Evolutionary conservation across 1,140 invertebrate genomes (phyloP), one percentile per base, ranked within the genome.

Genomic region (Zaprionus camerounensis): DNA sequence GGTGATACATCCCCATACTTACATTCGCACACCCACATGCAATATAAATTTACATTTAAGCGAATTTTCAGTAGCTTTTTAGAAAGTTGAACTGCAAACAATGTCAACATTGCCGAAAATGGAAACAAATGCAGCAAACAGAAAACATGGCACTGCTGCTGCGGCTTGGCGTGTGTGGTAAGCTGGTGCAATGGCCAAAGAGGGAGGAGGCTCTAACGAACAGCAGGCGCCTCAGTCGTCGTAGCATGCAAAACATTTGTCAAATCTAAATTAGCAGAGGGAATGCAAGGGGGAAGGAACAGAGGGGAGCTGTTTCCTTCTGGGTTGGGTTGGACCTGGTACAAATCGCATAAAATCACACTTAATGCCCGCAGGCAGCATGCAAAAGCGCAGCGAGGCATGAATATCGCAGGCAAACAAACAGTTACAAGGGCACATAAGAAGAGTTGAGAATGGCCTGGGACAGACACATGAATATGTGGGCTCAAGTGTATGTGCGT

Each of bases 271-370:
- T 87, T 87, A 87, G 83, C 83, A 82, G 73, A 76, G 73, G 61
- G 65, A 66, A 31, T 67, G 71, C 53, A 20, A 4, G 3, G 38
- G 26, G 36, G 2, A 15, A 17, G 59, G 26, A 0, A 15, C 2
- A 26, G 6, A 26, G 38, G 20, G 17, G 26, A 80, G 82, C 82
- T 85, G 71, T 71, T 82, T 73, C 66, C 64, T 56, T 77, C 72
- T 65, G 53, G 36, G 62, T 31, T 31, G 41, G 44, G 51, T 51
- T 55, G 62, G 65, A 58, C 66, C 72, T 73, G 80, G 67, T 81
- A 88, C 84, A 88, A 88, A 87, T 84, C 84, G 84, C 78, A 87
- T 88, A 87, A 87, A 87, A 87, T 88, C 84, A 88, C 84, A 87
- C 84, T 88, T 87, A 87, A 87, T 87, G 84, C 84, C 84, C 84